phyloP scores from a whole-genome alignment of 2,113 vertebrate genomes.

The Sigmodon hispidus region DNA sequence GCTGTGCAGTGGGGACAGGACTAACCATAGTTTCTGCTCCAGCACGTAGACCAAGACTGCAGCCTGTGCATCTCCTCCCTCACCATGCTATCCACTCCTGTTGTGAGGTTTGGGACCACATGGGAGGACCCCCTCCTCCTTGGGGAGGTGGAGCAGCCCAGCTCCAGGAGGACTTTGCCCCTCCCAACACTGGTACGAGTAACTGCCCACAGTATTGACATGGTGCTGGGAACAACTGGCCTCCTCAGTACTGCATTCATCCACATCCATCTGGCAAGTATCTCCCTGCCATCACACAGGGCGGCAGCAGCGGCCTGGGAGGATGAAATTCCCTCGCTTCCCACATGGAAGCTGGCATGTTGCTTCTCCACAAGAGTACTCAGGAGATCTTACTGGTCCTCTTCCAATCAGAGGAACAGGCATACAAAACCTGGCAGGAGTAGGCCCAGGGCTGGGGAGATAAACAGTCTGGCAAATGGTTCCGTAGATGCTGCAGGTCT shows the following conservation, averaged over 20 bases:
- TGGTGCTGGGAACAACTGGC: conserved; percentile 88
- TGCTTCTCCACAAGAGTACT: conserved; percentile 88
- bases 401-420: conserved; percentile 93
- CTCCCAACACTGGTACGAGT: conserved; percentile 85
- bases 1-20: conserved; percentile 90
- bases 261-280: conserved; percentile 91
- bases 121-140: neutral
- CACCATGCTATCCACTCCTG: conserved; percentile 80
- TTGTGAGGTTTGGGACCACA: neutral
- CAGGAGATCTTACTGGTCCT: conserved; percentile 71
- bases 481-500: conserved; percentile 94
- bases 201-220: conserved; percentile 90
- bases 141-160: conserved; percentile 79
- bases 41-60: conserved; percentile 88
- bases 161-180: conserved; percentile 86
- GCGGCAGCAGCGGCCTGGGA: conserved; percentile 88
- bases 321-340: conserved; percentile 89
- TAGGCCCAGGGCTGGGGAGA: conserved; percentile 81
- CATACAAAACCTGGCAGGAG: conserved; percentile 65
- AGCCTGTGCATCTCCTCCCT: conserved; percentile 89
- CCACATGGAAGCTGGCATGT: conserved; percentile 88
- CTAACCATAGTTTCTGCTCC: conserved; percentile 94
- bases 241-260: conserved; percentile 86
- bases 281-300: conserved; percentile 87
- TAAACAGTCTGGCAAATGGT: conserved; percentile 91